Evolutionary conservation across 2,888 invertebrate species (phyloP).

Genomic region (Coecobrya sp.): DNA sequence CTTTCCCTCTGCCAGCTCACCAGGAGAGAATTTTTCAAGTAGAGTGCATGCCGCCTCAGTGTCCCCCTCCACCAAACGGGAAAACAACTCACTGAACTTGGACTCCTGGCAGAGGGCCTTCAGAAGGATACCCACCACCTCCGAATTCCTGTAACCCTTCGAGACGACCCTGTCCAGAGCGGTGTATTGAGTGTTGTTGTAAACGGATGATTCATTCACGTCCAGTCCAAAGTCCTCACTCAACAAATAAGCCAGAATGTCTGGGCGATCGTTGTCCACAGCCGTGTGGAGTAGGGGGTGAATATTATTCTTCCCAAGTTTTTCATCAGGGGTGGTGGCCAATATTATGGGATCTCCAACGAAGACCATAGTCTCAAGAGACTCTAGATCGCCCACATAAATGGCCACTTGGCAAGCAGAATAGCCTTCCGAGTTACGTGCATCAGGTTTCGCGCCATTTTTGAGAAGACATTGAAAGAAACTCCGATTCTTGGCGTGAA

Average conservation of each 20-base stretch:
- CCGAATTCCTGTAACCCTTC: no score
- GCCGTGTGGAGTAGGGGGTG: conserved; percentile 56
- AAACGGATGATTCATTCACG: conserved; percentile 39
- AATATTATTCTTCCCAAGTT: not conserved
- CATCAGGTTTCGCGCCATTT: conserved; percentile 53
- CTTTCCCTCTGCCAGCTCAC: conserved; percentile 20
- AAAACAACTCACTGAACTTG: conserved; percentile 61
- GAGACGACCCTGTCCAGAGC: no score
- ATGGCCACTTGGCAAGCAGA: conserved; percentile 66
- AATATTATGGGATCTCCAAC: conserved; percentile 42
- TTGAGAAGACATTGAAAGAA: no score
- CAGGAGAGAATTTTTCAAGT: conserved; percentile 4
- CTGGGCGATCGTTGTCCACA: conserved; percentile 63
- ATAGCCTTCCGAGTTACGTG: conserved; percentile 18
- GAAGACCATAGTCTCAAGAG: conserved; percentile 5
- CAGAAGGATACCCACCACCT: no score
- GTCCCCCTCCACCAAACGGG: conserved; percentile 67
- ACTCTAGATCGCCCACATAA: conserved; percentile 38
- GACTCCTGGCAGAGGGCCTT: no score
- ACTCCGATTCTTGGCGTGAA: no score
- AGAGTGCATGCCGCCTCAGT: conserved; percentile 64
- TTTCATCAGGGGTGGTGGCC: conserved; percentile 1
- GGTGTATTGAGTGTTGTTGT: no score
- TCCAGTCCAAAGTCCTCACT: not conserved
- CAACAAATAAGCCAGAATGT: conserved; percentile 53